Conservation (phyloP, 2,888 invertebrate genomes). For the Panopea generosa region DNA sequence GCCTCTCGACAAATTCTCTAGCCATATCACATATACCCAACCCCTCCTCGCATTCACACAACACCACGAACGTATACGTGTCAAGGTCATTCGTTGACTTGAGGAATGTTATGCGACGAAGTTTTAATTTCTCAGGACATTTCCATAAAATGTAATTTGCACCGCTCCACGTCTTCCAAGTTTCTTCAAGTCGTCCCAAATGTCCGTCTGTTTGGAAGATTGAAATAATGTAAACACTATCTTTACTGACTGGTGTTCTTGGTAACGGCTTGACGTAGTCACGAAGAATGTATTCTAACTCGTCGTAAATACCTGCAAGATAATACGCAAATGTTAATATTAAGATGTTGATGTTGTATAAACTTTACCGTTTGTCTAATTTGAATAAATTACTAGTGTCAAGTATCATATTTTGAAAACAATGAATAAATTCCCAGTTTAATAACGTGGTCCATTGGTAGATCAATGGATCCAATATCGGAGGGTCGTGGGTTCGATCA, state of each 20-base stretch:
- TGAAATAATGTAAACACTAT: conserved; percentile 77
- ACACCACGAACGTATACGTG: conserved; percentile 72
- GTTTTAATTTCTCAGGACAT: conserved; percentile 74
- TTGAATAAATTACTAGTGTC: too few relatives aligned
- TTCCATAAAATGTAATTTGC: conserved; percentile 78
- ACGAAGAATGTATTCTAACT: conserved; percentile 67
- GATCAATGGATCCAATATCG: too few relatives aligned
- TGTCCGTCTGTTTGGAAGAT: conserved; percentile 76
- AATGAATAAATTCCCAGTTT: too few relatives aligned
- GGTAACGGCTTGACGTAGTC: conserved; percentile 72
- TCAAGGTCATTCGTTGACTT: conserved; percentile 66
- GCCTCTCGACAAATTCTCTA: conserved; percentile 73
- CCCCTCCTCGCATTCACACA: conserved; percentile 78
- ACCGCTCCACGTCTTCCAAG: conserved; percentile 81
- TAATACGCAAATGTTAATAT: background rate
- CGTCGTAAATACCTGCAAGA: conserved; percentile 69
- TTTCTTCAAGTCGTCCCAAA: conserved; percentile 70
- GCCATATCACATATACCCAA: conserved; percentile 73
- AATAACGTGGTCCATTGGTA: too few relatives aligned
- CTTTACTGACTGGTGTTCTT: conserved; percentile 76
- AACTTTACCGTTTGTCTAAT: too few relatives aligned
- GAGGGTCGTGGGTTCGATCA: too few relatives aligned
- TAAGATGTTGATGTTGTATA: too few relatives aligned
- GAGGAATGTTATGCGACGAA: conserved; percentile 78
- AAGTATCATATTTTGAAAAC: too few relatives aligned